phyloP scores from a whole-genome alignment of 2,113 vertebrate genomes.

The Mobula birostris region DNA sequence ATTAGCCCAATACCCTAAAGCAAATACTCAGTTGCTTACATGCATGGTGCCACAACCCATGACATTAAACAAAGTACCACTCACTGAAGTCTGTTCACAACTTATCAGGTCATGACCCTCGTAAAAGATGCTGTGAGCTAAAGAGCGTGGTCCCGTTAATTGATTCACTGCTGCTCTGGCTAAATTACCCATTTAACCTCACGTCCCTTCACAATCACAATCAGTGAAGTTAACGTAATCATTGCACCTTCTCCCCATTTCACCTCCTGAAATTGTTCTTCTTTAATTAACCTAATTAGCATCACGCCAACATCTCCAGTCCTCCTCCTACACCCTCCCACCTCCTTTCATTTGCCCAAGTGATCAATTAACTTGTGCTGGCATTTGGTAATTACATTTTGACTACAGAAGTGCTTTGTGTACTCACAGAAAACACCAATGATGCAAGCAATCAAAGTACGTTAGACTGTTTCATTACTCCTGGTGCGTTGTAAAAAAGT shows the following conservation, averaged over 20 bases:
- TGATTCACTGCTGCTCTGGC: slow-evolving; percentile 12
- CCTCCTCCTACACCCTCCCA: neutral
- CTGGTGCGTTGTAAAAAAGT: neutral
- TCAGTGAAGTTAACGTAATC: slow-evolving; percentile 11
- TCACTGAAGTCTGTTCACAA: neutral
- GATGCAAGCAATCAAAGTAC: neutral
- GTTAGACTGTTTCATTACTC: neutral
- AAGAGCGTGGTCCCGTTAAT: slow-evolving; percentile 5
- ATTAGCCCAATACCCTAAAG: neutral
- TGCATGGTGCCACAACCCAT: neutral
- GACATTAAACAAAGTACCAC: slow-evolving; percentile 10
- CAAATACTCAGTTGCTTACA: neutral
- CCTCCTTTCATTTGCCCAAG: slow-evolving; percentile 4
- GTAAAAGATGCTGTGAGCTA: slow-evolving; percentile 35
- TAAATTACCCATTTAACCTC: slow-evolving; percentile 25
- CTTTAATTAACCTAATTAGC: slow-evolving; percentile 31
- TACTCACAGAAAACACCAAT: neutral
- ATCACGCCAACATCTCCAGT: neutral
- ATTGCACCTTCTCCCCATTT: neutral
- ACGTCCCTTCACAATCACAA: neutral
- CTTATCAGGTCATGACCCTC: slow-evolving; percentile 30
- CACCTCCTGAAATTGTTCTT: neutral
- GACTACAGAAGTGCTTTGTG: neutral
- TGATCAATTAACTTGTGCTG: neutral
- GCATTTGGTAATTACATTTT: slow-evolving; percentile 21